These are phyloP conservation scores for Rhabdomys pumilio DNA, from an alignment of 2,797 vertebrate genomes.

Conservation along the genomic window DNA sequence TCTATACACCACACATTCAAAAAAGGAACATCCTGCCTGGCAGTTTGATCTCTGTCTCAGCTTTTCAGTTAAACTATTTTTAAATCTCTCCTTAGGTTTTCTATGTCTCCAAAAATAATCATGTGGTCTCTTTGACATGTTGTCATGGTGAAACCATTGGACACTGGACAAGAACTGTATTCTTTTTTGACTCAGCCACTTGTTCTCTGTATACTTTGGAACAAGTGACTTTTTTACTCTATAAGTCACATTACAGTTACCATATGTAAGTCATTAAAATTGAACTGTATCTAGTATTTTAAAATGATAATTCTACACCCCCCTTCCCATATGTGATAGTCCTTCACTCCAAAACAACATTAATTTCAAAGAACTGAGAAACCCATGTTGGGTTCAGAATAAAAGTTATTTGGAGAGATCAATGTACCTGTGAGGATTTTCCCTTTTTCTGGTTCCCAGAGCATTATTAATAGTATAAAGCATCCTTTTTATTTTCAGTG, in stretches of 20 bases:
- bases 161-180: background rate
- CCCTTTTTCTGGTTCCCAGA: background rate
- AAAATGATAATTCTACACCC: background rate
- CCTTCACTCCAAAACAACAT: background rate
- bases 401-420: background rate
- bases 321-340: background rate
- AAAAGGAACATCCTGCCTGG: background rate
- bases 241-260: background rate
- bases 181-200: background rate
- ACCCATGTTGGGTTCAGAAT: background rate
- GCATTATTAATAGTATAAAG: background rate
- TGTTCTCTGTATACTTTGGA: background rate
- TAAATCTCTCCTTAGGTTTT: background rate
- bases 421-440: background rate
- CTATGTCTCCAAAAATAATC: background rate
- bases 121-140: background rate
- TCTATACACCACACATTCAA: background rate
- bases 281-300: background rate
- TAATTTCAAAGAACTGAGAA: background rate
- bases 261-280: background rate
- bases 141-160: background rate
- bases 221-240: background rate
- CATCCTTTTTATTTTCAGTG: background rate
- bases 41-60: conserved; percentile 2
- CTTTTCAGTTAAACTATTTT: conserved; percentile 7